Base-by-base conservation (phyloP, 2,797 vertebrate genomes). In the Protosalanx chinensis region DNA sequence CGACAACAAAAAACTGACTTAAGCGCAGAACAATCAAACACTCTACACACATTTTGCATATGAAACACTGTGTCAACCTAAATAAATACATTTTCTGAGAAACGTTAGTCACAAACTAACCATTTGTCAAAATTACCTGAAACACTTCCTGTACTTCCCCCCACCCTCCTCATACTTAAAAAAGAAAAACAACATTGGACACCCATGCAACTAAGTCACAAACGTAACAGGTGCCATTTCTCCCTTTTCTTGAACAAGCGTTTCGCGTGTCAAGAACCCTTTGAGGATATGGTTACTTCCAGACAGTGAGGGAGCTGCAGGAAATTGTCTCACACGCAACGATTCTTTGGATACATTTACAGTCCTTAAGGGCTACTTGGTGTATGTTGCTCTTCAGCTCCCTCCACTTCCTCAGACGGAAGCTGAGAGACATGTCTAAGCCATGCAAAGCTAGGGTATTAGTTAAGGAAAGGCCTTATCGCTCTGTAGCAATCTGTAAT, bases 281-380 rank as follows among this genome's bases (percentile, higher is more conserved):
- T 91, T 93, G 89, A 93, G 92, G 92, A 92, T 93, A 90, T 33
- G 73, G 91, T 93, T 91, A 91, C 92, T 93, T 90, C 91, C 89
- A 92, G 90, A 90, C 89, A 88, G 83, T 80, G 77, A 83, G 79
- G 18, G 80, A 89, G 87, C 87, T 84, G 90, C 90, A 93, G 92
- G 91, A 93, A 93, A 85, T 91, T 85, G 88, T 88, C 91, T 93
- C 90, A 92, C 92, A 93, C 90, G 90, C 90, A 81, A 93, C 89
- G 72, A 90, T 91, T 91, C 88, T 88, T 86, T 75, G 79, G 76
- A 88, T 85, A 89, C 85, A 84, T 90, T 87, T 88, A 88, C 85
- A 88, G 89, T 84, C 84, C 76, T 89, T 67, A 76, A 85, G 86
- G 88, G 88, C 79, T 76, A 29, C 73, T 81, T 58, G 58, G 81